Percentiles rank a stretch among this genome's conserved stretches.
phyloP scores from a whole-genome alignment of 1,140 invertebrate genomes.

The Scaptomyza hsui region DNA sequence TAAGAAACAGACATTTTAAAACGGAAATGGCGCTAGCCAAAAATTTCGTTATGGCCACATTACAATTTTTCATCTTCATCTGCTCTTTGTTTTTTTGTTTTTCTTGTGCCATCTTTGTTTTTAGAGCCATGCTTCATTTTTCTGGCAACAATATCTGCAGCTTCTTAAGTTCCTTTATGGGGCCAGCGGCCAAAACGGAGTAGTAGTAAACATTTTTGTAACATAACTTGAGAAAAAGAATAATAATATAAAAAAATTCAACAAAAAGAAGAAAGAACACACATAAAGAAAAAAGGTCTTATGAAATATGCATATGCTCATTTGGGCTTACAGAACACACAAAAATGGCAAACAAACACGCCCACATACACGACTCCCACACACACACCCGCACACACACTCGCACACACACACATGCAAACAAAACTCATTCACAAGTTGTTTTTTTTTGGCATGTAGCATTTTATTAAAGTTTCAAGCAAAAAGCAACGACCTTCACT shows the following conservation, averaged over 20 bases:
- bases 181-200: constrained; percentile 37
- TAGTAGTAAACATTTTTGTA: constrained; percentile 68
- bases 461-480: constrained; percentile 70
- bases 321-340: constrained; percentile 41
- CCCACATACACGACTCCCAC: constrained; percentile 27
- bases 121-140: constrained; percentile 17
- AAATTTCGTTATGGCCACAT: constrained; percentile 68
- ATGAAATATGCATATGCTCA: constrained; percentile 82
- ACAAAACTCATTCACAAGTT: constrained; percentile 31
- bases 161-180: constrained; percentile 50
- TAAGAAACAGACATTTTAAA: constrained; percentile 62
- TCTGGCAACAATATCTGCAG: constrained; percentile 37
- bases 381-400: constrained; percentile 17
- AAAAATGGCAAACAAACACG: constrained; percentile 31
- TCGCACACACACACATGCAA: constrained; percentile 10
- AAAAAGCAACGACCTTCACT: constrained; percentile 42
- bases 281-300: constrained; percentile 66
- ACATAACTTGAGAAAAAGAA: constrained; percentile 51
- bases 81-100: constrained; percentile 43
- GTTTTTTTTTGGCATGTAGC: constrained; percentile 40
- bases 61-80: constrained; percentile 34
- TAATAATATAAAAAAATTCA: constrained; percentile 16
- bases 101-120: not conserved
- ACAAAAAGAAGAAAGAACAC: constrained; percentile 14
- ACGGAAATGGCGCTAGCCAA: constrained; percentile 66